Evolutionary conservation across 2,113 vertebrate species (phyloP), one percentile per base, ranked within the genome.

Genomic region (Paracanthobrama guichenoti): DNA sequence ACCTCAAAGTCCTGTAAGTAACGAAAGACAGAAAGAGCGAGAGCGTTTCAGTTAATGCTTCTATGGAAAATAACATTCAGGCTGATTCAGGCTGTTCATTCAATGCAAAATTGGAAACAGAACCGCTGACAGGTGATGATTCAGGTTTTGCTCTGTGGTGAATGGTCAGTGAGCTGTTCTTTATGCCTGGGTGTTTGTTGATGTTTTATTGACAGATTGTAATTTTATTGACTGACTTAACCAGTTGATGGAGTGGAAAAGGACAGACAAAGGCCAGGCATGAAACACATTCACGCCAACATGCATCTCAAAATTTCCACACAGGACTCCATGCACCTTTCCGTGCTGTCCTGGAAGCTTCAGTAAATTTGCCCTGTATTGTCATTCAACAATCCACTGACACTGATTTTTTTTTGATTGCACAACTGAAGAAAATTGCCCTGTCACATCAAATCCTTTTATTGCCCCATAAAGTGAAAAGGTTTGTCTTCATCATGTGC

Each of bases 1-100:
- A 94, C 91, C 95, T 99, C 88, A 99, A 97, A 94, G 97, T 96
- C 72, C 92, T 99, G 97, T 99, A 93, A 97, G 97, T 97, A 94
- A 59, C 76, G 42, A 85, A 59, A 50, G 22, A 79, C 66, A 83
- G 31, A 66, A 48, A 76, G 31, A 75, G 31, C 8, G 5, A 86
- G 74, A 74, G 55, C 1, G 57, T 42, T n/a, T 71, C 48, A 71
- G 28, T 48, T 50, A 69, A 81, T 53, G 77, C 46, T 22, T 69
- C n/a, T 50, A 28, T 48, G 46, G 44, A 81, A 81, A 81, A 57
- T 57, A 24, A 59, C 35, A 77, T 59, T 59, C 12, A 42, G 20
- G 53, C 6, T 67, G 78, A 81, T 69, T 81, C 79, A 69, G 50
- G 28, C 60, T 4, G 60, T 80, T 77, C 8, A 79, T 24, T 11